Evolutionary conservation across 2,113 vertebrate genomes (phyloP).

Genomic region (Oenanthe oenanthe): DNA sequence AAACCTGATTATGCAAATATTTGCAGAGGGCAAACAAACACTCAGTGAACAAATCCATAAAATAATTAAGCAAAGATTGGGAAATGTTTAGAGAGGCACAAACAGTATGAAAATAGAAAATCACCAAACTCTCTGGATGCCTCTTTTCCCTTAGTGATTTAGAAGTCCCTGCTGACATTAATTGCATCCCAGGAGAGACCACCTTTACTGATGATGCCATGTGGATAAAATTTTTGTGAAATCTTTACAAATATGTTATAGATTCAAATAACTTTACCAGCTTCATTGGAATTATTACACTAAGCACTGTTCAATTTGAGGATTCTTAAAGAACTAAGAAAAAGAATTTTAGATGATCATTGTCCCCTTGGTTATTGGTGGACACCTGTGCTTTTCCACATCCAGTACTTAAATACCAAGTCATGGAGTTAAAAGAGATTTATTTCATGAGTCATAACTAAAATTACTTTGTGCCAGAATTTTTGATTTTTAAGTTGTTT

Average conservation of each 20-base stretch:
- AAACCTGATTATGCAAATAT: slow-evolving; percentile 42
- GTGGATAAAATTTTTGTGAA: neutral
- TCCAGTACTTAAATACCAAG: neutral
- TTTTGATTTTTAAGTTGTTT: neutral
- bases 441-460: neutral
- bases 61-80: slow-evolving; percentile 5
- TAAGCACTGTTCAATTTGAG: neutral
- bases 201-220: neutral
- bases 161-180: neutral
- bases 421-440: neutral
- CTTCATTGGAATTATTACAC: neutral
- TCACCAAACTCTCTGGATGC: neutral
- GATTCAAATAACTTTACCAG: neutral
- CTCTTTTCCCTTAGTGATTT: neutral
- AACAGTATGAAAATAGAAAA: too few relatives aligned
- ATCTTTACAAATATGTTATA: neutral
- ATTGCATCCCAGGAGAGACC: neutral
- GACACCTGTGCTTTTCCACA: neutral
- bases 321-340: neutral
- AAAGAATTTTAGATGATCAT: neutral
- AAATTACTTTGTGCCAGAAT: neutral
- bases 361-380: neutral
- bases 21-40: slow-evolving; percentile 12
- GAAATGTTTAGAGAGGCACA: too few relatives aligned
- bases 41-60: neutral